Evolutionary conservation across 2,888 invertebrate species (phyloP).

Genomic region (Coleophora flavipennella): DNA sequence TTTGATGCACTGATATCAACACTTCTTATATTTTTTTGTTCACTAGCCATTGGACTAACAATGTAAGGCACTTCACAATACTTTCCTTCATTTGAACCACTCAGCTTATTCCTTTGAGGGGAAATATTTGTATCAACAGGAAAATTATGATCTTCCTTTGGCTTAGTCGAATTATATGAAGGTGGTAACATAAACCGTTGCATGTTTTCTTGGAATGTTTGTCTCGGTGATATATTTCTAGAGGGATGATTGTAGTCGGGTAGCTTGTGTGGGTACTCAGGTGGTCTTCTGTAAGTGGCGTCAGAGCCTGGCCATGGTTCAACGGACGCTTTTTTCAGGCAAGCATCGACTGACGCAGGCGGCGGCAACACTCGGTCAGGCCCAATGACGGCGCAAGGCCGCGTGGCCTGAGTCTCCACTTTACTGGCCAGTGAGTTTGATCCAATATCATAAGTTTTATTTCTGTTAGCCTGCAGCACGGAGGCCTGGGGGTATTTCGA

Average conservation of each 20-base stretch:
- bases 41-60: slow-evolving; percentile 46
- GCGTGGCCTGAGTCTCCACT: slow-evolving; percentile 45
- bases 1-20: slow-evolving; percentile 45
- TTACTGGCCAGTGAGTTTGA: slow-evolving; percentile 46
- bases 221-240: slow-evolving; percentile 67
- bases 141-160: slow-evolving; percentile 41
- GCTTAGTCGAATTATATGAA: slow-evolving; percentile 40
- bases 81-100: slow-evolving; percentile 46
- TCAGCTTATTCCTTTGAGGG: slow-evolving; percentile 45
- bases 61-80: slow-evolving; percentile 68
- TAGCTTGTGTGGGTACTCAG: slow-evolving; percentile 52
- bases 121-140: slow-evolving; percentile 29
- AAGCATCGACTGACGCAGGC: slow-evolving; percentile 33
- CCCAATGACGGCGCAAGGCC: slow-evolving; percentile 68
- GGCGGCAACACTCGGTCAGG: slow-evolving; percentile 58
- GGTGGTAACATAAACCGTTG: slow-evolving; percentile 63
- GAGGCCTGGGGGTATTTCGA: slow-evolving; percentile 44
- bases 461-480: slow-evolving; percentile 41
- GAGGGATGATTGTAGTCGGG: slow-evolving; percentile 42
- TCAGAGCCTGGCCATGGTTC: slow-evolving; percentile 50
- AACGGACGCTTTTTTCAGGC: slow-evolving; percentile 39
- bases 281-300: slow-evolving; percentile 40
- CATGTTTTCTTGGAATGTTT: slow-evolving; percentile 71
- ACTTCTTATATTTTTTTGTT: slow-evolving; percentile 49
- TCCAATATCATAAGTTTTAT: slow-evolving; percentile 50